Base-by-base conservation (phyloP, 2,888 invertebrate species). In the Drosophila anomalipes region DNA sequence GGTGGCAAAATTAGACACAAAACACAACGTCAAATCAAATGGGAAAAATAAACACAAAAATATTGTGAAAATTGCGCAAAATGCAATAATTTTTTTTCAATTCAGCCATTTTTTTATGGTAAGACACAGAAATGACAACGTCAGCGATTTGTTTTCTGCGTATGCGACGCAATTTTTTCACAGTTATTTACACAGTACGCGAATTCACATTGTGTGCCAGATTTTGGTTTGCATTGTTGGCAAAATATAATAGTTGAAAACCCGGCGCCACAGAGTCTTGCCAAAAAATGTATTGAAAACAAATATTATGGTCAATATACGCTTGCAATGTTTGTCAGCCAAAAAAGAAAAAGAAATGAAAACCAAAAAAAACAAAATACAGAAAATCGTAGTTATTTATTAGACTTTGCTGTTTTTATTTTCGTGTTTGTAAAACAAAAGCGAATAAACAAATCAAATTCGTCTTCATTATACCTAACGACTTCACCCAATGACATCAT, bases 1-100 rank as follows among this genome's bases (percentile, higher is more conserved):
- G 89, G 90, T 89, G 89, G 87, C 89, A 89, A 89, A 90, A 90
- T 85, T 90, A 85, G 89, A 87, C 87, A 90, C 74, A 85, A 83
- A 82, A 87, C 77, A 86, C 77, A 83, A 73, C 69, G 72, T 70
- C 81, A 82, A 72, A 76, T 52, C 72, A 53, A 54, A 26, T 26
- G 9, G 7, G 47, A 61, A 76, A 70, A 47, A 72, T 35, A 66
- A 73, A 64, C 41, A 62, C 56, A 63, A 74, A 70, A 58, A 64
- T 70, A 44, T 72, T 67, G 57, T 73, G 41, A 70, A 81, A 65
- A 78, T 80, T 80, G 80, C 78, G 69, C 78, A 81, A 82, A 81
- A 70, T 77, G 64, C 62, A 78, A 70, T 72, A 76, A 65, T 39
- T 62, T 65, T 74, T 72, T 53, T 66, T 47, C 62, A 47, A 37